Conservation (phyloP, 64 coral and sea anemone genomes). For the Stichodactyla helianthus region DNA sequence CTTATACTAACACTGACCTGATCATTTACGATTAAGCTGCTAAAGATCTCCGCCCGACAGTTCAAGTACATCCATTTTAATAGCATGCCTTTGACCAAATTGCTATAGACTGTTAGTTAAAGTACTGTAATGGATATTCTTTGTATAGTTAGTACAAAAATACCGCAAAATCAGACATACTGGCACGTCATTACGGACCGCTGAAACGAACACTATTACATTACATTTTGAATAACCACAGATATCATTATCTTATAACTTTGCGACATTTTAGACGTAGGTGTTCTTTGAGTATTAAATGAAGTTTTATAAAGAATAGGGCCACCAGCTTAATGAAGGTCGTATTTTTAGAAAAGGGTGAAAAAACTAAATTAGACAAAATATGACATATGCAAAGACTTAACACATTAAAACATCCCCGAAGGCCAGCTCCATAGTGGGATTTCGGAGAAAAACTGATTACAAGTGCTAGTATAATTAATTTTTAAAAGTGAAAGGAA, state of each 20-base stretch:
- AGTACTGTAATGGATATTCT: not conserved
- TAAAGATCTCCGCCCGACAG: too few relatives aligned
- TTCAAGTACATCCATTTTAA: too few relatives aligned
- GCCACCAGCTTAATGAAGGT: not conserved
- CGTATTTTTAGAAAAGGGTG: not conserved
- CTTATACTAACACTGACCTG: too few relatives aligned
- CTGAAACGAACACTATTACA: not conserved
- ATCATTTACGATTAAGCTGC: too few relatives aligned
- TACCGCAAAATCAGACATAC: not conserved
- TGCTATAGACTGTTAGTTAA: too few relatives aligned
- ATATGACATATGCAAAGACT: not conserved
- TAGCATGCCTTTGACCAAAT: too few relatives aligned
- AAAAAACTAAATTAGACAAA: not conserved
- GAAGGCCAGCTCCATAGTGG: not conserved
- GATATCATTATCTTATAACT: not conserved
- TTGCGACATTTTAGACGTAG: not conserved
- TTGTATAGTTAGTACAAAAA: not conserved
- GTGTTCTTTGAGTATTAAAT: not conserved
- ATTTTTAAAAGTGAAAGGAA: not conserved
- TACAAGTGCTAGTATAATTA: not conserved
- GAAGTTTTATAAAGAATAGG: not conserved
- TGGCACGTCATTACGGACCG: not conserved
- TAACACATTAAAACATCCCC: not conserved
- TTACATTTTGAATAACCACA: not conserved
- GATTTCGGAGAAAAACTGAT: not conserved